Base-by-base conservation (phyloP, 2,113 vertebrate genomes). In the Xenus cinereus region DNA sequence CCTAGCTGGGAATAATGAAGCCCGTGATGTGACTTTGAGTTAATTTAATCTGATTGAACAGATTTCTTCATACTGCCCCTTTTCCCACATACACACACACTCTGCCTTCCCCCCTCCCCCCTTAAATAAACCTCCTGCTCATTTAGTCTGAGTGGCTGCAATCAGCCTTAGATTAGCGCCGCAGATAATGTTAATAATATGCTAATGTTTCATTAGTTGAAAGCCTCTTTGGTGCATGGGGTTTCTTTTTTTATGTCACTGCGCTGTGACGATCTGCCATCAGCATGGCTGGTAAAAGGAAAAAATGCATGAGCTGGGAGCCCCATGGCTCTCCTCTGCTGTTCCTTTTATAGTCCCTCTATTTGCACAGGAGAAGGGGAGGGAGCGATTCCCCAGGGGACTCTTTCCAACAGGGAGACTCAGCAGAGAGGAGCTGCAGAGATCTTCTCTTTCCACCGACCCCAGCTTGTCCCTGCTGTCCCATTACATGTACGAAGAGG, bases 181-280 rank as follows among this genome's bases (percentile, higher is more conserved):
- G 78, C 86, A 97, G 95, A 98, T 97, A 97, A 98, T 98, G 98
- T 98, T 99, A 98, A 99, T 99, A 98, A 98, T 98, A 98, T 98
- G 98, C 98, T 99, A 99, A 99, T 99, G 98, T 98, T 99, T 99
- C 98, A 99, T 99, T 99, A 99, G 98, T 98, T 98, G 97, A 94
- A 98, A 98, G 97, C 97, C 97, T 97, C 86, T 98, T 94, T 84
- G 93, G 50, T 93, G 94, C 95, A 95, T 79, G 94, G 97, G 95
- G 97, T 90, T 97, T 97, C 97, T 98, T 98, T 98, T 97, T 94
- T 97, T 97, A 95, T 96, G 59, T 74, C 93, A 88, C 69, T 43
- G 86, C 2, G 4, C 78, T 88, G 87, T 91, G 63, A 94, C 33
- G 94, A 96, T 96, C 93, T 97, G 84, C 95, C 96, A 96, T 96